Conservation (phyloP, 2,888 invertebrate genomes). For the Tromatobia lineatoria region DNA sequence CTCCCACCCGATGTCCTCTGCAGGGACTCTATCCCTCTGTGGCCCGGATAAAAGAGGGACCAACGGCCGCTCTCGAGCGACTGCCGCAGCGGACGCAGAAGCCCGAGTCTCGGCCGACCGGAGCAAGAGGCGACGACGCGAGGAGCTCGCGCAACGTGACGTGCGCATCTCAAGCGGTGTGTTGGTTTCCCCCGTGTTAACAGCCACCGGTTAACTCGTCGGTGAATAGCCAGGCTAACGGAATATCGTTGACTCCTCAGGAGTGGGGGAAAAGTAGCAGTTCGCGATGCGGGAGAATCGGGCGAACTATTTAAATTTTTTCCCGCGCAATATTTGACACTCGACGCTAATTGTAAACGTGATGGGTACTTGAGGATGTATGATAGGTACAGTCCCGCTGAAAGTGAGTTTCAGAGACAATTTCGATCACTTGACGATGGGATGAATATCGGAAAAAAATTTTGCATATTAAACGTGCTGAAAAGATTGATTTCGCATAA, state of each 20-base stretch:
- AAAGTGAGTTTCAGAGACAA: too few species aligned
- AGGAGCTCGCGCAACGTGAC: conserved; percentile 27
- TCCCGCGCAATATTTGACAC: background rate
- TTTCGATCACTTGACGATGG: too few species aligned
- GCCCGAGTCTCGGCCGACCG: conserved; percentile 60
- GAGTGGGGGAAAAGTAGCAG: background rate
- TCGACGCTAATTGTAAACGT: background rate
- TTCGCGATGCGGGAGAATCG: background rate
- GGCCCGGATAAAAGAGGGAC: conserved; percentile 67
- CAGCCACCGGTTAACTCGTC: conserved; percentile 4
- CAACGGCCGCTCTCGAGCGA: conserved; percentile 77
- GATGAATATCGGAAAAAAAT: too few species aligned
- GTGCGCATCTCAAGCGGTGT: conserved; percentile 27
- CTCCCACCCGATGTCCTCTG: background rate
- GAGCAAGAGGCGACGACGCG: conserved; percentile 11
- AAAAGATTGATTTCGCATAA: too few species aligned
- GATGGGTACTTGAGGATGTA: too few species aligned
- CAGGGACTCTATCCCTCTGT: conserved; percentile 27
- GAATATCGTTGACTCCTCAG: conserved; percentile 25
- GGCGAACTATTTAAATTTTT: background rate
- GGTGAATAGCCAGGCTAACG: background rate
- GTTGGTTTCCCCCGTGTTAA: background rate
- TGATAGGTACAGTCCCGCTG: too few species aligned
- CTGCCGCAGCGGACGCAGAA: conserved; percentile 71
- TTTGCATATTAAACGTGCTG: too few species aligned